A percentile compares a stretch with the other conserved stretches of the same genome.
phyloP scores from a whole-genome alignment of 2,888 invertebrate species.

The Perithous albicinctus region DNA sequence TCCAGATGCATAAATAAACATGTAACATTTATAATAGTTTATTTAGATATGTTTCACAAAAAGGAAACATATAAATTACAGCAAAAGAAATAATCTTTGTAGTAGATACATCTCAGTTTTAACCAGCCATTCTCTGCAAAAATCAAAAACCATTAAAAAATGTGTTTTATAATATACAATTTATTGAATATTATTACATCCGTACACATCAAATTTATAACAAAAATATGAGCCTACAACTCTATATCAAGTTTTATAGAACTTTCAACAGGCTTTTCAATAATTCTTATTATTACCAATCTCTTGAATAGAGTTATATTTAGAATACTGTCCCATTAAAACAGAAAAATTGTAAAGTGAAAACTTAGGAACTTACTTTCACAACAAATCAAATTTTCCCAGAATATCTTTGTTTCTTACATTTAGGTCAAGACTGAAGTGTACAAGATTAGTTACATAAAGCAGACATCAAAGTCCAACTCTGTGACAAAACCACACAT shows the following conservation, averaged over 20 bases:
- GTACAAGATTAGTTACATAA: constrained; percentile 1
- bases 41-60: background rate
- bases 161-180: background rate
- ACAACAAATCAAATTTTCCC: background rate
- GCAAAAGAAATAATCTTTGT: background rate
- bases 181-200: background rate
- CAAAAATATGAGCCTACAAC: background rate
- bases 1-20: too few species aligned
- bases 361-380: background rate
- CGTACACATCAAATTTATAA: background rate
- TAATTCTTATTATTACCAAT: background rate
- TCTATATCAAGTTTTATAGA: background rate
- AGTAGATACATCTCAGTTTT: background rate
- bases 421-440: background rate
- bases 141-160: background rate
- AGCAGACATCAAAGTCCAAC: constrained; percentile 13
- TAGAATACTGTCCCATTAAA: background rate
- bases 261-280: background rate
- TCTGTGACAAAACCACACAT: background rate
- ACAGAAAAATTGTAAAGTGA: background rate
- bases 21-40: too few species aligned
- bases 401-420: background rate
- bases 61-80: background rate
- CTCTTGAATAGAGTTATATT: background rate
- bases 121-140: background rate